Evolutionary conservation across 2,797 vertebrate genomes (phyloP), one percentile per base, ranked within the genome.

Genomic region (Harpia harpyja): DNA sequence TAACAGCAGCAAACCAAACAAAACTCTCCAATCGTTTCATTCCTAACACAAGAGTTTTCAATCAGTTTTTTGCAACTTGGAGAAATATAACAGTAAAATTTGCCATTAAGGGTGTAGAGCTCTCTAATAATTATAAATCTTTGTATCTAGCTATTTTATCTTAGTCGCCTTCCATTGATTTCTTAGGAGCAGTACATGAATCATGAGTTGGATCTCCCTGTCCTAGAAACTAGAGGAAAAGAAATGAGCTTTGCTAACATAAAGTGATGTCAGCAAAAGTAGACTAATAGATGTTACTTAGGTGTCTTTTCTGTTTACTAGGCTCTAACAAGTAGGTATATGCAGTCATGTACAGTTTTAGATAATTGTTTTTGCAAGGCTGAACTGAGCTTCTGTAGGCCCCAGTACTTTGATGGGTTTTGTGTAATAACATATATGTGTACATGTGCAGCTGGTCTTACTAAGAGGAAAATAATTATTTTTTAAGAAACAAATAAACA

Each of bases 321-420:
- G 39, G 8, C 17, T 76, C 33, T 84, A 32, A 65, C n/a, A 80
- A 85, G 23, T 64, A 46, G 44, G 3, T 73, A 7, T 72, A 23
- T 73, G 14, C 69, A 78, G 18, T 73, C 27, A 44, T 53, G 30
- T 76, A 39, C 22, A 51, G 39, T 65, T 94, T 54, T 65, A 81
- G 43, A 7, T 73, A 49, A 65, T 43, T 1, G 0, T 41, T 93
- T 87, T 70, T 92, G 19, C 39, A 64, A 83, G 28, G 56, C 68
- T 80, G 69, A 72, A 72, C 57, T 64, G 28, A 81, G 33, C 44
- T 94, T 79, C 65, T 63, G 9, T 48, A 59, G n/a, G 14, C 16
- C 44, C 9, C 23, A n/a, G 30, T 68, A 69, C 24, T 70, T 70
- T 1, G 5, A 0, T 33, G 8, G 0, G 13, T 69, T 84, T 84